These are phyloP conservation scores for Argyrosomus japonicus DNA, from an alignment of 2,113 vertebrate genomes.

Conservation along the genomic window DNA sequence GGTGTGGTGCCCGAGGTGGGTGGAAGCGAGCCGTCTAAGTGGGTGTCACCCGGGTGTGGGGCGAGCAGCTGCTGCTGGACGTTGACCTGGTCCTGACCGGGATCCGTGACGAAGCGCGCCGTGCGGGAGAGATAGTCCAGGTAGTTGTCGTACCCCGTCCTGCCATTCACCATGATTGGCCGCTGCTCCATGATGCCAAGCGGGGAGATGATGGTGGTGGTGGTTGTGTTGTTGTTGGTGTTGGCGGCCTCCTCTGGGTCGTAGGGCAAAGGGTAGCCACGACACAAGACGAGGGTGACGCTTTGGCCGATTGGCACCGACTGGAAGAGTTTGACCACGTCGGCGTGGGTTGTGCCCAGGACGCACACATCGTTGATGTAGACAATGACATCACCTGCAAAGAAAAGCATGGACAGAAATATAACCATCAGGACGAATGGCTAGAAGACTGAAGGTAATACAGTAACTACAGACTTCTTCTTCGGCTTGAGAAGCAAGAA, in stretches of 20 bases:
- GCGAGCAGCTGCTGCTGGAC: conserved; percentile 87
- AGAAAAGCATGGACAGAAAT: not conserved
- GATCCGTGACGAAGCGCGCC: conserved; percentile 87
- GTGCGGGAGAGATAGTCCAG: conserved; percentile 97
- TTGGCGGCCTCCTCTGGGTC: conserved; percentile 94
- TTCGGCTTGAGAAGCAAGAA: not conserved
- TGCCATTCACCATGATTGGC: conserved; percentile 94
- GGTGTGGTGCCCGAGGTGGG: conserved; percentile 84
- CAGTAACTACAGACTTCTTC: not conserved
- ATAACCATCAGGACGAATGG: not conserved
- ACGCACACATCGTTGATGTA: conserved; percentile 99
- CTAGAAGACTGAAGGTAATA: not conserved
- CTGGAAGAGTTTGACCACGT: conserved; percentile 99
- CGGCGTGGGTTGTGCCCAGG: conserved; percentile 97
- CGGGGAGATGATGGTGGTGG: conserved; percentile 89
- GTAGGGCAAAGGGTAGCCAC: conserved; percentile 96
- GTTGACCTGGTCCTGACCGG: conserved; percentile 85
- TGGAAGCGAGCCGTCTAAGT: conserved; percentile 92
- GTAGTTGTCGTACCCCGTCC: conserved; percentile 96
- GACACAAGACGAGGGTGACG: conserved; percentile 95
- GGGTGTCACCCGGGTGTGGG: conserved; percentile 92
- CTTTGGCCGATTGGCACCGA: conserved; percentile 98
- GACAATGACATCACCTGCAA: conserved; percentile 97
- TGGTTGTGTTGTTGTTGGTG: conserved; percentile 64
- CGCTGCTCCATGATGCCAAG: conserved; percentile 96